These are phyloP conservation scores for Ridgeia piscesae DNA, from an alignment of 1,140 invertebrate genomes.

Conservation along the genomic window DNA sequence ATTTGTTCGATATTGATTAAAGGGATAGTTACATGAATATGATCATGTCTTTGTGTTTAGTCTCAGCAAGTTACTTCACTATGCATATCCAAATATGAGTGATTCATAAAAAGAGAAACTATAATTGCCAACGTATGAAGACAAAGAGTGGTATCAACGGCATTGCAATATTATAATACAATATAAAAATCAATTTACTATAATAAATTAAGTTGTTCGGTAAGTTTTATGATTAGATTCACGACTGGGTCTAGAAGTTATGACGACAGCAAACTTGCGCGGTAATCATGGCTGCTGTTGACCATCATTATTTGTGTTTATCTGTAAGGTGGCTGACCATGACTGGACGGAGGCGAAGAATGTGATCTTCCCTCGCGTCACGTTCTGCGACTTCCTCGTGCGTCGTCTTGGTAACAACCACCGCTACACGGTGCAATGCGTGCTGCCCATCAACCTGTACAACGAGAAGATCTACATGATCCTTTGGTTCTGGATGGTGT, in stretches of 20 bases:
- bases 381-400: constrained; percentile 63
- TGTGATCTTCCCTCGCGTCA: constrained; percentile 60
- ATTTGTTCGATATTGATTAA: no score
- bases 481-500: constrained; percentile 52
- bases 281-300: not conserved
- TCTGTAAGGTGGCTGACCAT: constrained; percentile 39
- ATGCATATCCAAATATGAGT: no score
- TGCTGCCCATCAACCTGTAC: constrained; percentile 43
- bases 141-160: no score
- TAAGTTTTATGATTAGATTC: not conserved
- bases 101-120: no score
- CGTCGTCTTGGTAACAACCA: constrained; percentile 59
- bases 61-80: no score
- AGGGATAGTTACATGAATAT: no score
- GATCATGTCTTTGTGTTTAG: no score
- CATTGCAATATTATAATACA: not conserved
- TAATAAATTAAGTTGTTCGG: not conserved
- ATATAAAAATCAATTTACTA: not conserved
- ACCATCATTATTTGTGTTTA: not conserved
- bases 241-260: not conserved
- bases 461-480: constrained; percentile 56
- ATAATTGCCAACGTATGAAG: no score
- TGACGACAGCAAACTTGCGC: not conserved
- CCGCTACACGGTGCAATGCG: constrained; percentile 43
- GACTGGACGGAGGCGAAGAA: constrained; percentile 47